phyloP scores from a whole-genome alignment of 2,113 vertebrate species.

The Etheostoma cragini region DNA sequence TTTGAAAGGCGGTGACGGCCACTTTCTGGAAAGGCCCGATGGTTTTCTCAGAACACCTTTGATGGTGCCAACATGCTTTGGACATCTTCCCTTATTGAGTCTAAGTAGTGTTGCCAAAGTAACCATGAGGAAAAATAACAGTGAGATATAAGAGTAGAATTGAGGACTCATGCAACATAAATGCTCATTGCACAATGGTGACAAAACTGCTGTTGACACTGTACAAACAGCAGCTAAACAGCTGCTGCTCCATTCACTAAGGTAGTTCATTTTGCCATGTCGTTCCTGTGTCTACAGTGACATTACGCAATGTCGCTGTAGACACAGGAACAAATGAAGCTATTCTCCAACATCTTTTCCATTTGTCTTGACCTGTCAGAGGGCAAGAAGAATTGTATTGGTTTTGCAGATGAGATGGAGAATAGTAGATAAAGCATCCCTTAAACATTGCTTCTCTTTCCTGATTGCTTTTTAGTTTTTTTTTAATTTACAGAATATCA shows the following conservation, averaged over 20 bases:
- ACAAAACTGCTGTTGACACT: conserved; percentile 28
- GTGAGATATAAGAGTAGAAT: conserved; percentile 2
- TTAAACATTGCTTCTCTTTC: neutral
- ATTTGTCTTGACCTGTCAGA: conserved; percentile 31
- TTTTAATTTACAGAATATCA: conserved; percentile 11
- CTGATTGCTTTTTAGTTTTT: conserved; percentile 1
- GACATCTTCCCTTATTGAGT: conserved; percentile 41
- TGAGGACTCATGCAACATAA: conserved; percentile 40
- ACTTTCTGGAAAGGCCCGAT: conserved; percentile 69
- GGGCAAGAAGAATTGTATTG: neutral
- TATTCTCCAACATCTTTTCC: conserved; percentile 28
- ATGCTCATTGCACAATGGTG: conserved; percentile 22
- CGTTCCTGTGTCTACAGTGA: conserved; percentile 30
- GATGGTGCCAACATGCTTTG: conserved; percentile 59
- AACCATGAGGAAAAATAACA: conserved; percentile 38
- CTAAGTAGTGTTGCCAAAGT: conserved; percentile 33
- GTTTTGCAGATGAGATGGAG: conserved; percentile 40
- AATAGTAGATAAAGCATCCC: conserved; percentile 17
- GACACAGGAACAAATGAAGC: conserved; percentile 38
- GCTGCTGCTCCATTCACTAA: conserved; percentile 53
- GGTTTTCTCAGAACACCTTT: conserved; percentile 77
- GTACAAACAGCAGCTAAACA: conserved; percentile 32
- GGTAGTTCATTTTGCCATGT: conserved; percentile 26
- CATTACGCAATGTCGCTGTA: conserved; percentile 48
- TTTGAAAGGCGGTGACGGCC: conserved; percentile 58